Evolutionary conservation across 1,140 invertebrate genomes (phyloP), one percentile per base, ranked within the genome.

Genomic region (Melitaea cinxia): DNA sequence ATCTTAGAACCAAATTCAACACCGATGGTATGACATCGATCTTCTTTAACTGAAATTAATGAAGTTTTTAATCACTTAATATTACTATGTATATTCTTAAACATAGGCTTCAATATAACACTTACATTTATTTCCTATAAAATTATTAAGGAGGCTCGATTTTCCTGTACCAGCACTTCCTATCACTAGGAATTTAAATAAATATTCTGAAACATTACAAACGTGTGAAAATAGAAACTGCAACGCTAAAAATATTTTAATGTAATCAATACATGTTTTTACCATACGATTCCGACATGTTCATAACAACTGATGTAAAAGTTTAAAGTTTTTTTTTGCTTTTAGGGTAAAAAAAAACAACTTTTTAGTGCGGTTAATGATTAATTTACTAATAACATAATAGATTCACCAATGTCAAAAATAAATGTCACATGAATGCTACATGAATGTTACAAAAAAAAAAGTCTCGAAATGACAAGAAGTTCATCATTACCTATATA

Each of bases 81-180:
- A n/a, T n/a, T n/a, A n/a, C n/a, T n/a, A n/a, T n/a, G n/a, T n/a
- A n/a, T n/a, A n/a, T n/a, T n/a, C n/a, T n/a, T n/a, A n/a, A n/a
- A n/a, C n/a, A n/a, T n/a, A n/a, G n/a, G n/a, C n/a, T n/a, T n/a
- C n/a, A n/a, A n/a, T n/a, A n/a, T n/a, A 58, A 39, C 37, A 94
- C 93, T 94, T 94, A 94, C 95, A 97, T 92, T 97, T 96, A 80
- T 96, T 97, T 90, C 97, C 96, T 79, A 97, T 97, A 82, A 98
- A 98, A 89, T 97, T 96, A 78, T 97, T 95, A 26, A 98, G 91
- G 14, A 98, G 92, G 88, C 96, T 97, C 53, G 96, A 97, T 85
- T 98, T 98, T 50, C 96, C 96, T 68, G 96, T 95, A 57, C 96
- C 96, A 79, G 94, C 93, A 92, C 95, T 96, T 52, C 96, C 96